These are phyloP conservation scores for Meles meles DNA, from an alignment of 2,113 vertebrate species.

Conservation along the genomic window DNA sequence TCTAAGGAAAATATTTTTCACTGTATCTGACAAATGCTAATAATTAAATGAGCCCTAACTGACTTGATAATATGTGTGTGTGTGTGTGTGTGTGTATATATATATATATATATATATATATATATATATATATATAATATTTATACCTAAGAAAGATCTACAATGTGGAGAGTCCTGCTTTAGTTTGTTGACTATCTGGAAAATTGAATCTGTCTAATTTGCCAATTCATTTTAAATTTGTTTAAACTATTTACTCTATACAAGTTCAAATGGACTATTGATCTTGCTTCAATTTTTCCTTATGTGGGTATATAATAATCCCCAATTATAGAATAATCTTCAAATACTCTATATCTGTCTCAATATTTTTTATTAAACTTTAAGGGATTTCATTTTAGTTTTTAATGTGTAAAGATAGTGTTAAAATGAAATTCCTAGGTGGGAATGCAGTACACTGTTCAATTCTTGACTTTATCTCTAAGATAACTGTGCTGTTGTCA, in stretches of 20 bases:
- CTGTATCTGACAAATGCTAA: not conserved
- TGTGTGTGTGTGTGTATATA: too few species aligned
- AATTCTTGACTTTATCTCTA: not conserved
- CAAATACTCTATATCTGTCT: not conserved
- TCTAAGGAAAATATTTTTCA: not conserved
- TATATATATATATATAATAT: not conserved
- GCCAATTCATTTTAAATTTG: not conserved
- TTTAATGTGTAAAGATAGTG: not conserved
- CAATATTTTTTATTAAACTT: not conserved
- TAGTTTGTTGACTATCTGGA: not conserved
- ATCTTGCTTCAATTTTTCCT: not conserved
- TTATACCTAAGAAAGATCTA: not conserved
- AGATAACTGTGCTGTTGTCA: not conserved
- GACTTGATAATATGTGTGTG: not conserved
- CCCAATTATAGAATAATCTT: not conserved
- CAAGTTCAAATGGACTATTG: not conserved
- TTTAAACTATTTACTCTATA: not conserved
- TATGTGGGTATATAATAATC: not conserved
- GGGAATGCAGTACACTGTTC: not conserved
- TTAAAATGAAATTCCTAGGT: not conserved
- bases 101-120: not conserved
- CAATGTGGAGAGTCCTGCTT: not conserved
- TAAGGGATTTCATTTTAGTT: not conserved
- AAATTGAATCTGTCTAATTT: not conserved
- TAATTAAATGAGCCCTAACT: not conserved